Evolutionary conservation across 2,888 invertebrate species (phyloP), one percentile per base, ranked within the genome.

Genomic region (Halictus quadricinctus): DNA sequence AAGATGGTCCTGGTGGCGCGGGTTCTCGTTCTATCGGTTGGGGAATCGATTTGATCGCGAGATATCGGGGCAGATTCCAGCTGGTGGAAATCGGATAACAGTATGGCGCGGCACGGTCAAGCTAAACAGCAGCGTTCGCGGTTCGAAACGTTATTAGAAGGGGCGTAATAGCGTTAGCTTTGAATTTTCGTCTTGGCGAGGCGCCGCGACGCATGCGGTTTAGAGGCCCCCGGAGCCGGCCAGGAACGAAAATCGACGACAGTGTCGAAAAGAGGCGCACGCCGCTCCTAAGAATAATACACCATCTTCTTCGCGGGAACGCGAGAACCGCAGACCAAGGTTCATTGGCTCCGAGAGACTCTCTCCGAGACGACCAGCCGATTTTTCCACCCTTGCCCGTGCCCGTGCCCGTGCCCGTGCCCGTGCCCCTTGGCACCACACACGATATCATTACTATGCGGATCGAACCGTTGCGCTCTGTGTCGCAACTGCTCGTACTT

Each of bases 81-180:
- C 7, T 13, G 29, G 72, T 69, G 79, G 46, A 66, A 76, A 50
- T 85, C 88, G 91, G 90, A 91, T 81, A 93, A 93, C 92, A 92
- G 89, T 92, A 91, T 90, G 92, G 92, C 94, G 93, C 94, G 94
- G 93, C 93, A 93, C 94, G 93, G 94, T 95, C 95, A 95, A 96
- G 95, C 95, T 95, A 95, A 95, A 95, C 95, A 91, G 95, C 95
- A 93, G 93, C 92, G 92, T 89, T 93, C 94, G 94, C 94, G 92
- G 94, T 95, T 95, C 94, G 94, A 93, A 94, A 95, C 95, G 95
- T 94, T 94, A 90, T 90, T 90, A 87, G 88, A 82, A 60, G 81
- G 82, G 82, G 76, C 64, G 87, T 82, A 81, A 85, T 73, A 82
- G 82, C 83, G 85, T 84, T 88, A 78, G 88, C 88, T 86, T 87